These are phyloP conservation scores for Drosophila nannoptera DNA, from an alignment of 1,140 invertebrate species.

Conservation along the genomic window DNA sequence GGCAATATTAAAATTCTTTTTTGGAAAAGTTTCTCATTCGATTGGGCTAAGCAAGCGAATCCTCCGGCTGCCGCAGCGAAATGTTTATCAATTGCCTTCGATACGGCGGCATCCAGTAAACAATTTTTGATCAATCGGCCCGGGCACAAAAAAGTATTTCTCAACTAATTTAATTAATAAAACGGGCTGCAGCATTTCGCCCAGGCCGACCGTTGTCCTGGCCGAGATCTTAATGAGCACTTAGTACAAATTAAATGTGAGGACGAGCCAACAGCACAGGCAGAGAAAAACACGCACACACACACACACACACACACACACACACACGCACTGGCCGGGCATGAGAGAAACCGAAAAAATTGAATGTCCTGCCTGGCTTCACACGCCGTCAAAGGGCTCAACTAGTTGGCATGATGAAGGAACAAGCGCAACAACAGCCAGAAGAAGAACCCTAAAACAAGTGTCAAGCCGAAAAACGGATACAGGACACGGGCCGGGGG, in stretches of 20 bases:
- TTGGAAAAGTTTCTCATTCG: slow-evolving; percentile 36
- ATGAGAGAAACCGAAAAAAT: slow-evolving; percentile 9
- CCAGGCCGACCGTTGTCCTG: slow-evolving; percentile 5
- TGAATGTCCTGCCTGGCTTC: slow-evolving; percentile 28
- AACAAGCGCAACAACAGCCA: slow-evolving; percentile 13
- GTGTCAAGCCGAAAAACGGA: slow-evolving; percentile 40
- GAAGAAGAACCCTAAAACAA: slow-evolving; percentile 23
- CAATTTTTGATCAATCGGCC: slow-evolving; percentile 26
- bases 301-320: neutral
- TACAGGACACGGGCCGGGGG: neutral
- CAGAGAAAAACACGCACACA: neutral
- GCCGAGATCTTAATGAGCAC: slow-evolving; percentile 52
- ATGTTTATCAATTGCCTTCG: slow-evolving; percentile 21
- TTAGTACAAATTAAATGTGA: slow-evolving; percentile 57
- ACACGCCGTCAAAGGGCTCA: slow-evolving; percentile 50
- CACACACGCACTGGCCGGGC: slow-evolving; percentile 9
- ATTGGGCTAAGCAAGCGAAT: slow-evolving; percentile 14
- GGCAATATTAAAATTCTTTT: slow-evolving; percentile 49
- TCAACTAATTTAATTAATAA: slow-evolving; percentile 68
- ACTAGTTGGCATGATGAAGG: slow-evolving; percentile 45
- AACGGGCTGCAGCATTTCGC: slow-evolving; percentile 20
- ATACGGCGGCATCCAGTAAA: slow-evolving; percentile 8
- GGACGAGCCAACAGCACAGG: too few species aligned
- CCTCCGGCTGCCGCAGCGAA: slow-evolving; percentile 7
- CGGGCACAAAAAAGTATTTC: slow-evolving; percentile 28